Evolutionary conservation across 2,888 invertebrate species (phyloP).

Genomic region (Eucera pruinosa): DNA sequence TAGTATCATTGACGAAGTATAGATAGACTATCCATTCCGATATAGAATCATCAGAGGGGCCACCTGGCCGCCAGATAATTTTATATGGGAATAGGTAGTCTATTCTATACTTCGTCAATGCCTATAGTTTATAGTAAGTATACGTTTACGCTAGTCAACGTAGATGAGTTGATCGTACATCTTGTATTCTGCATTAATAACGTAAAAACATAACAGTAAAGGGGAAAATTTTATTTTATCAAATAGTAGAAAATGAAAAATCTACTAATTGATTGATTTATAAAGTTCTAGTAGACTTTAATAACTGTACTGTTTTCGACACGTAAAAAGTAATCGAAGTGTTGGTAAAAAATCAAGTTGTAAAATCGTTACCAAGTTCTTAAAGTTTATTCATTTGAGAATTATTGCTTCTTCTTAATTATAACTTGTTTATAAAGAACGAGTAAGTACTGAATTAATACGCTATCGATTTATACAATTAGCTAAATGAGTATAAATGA

Average conservation of each 20-base stretch:
- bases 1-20: neutral
- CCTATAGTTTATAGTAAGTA: conserved; percentile 9
- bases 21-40: no score
- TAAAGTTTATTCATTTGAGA: conserved; percentile 24
- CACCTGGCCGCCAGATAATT: no score
- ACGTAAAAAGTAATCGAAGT: conserved; percentile 27
- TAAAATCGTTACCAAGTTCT: conserved; percentile 28
- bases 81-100: no score
- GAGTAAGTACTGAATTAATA: conserved; percentile 28
- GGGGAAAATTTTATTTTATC: conserved; percentile 10
- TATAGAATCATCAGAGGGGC: no score
- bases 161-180: conserved; percentile 14
- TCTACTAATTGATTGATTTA: conserved; percentile 27
- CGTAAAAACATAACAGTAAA: conserved; percentile 38
- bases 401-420: conserved; percentile 31
- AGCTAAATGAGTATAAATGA: neutral
- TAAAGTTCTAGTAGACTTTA: conserved; percentile 9
- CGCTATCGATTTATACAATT: neutral
- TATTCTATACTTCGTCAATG: no score
- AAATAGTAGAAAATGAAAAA: conserved; percentile 41
- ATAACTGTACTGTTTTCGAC: conserved; percentile 11
- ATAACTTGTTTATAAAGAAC: conserved; percentile 30
- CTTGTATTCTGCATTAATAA: conserved; percentile 42
- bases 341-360: conserved; percentile 32
- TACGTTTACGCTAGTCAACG: neutral